These are phyloP conservation scores for Pseudanteris insignis DNA, from an alignment of 2,888 invertebrate species.

Conservation along the genomic window DNA sequence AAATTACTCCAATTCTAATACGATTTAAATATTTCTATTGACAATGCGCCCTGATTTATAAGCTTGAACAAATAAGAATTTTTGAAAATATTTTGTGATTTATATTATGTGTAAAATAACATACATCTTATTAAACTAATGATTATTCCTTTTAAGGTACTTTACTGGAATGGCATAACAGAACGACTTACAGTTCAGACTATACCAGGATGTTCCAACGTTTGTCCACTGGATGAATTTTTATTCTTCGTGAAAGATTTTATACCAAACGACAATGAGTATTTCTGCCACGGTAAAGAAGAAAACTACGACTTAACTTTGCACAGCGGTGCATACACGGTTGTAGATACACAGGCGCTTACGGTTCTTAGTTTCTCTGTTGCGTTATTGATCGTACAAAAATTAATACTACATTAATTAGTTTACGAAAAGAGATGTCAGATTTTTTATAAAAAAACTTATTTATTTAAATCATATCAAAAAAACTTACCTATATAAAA, in stretches of 20 bases:
- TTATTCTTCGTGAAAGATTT: slow-evolving; percentile 54
- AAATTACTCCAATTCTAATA: neutral
- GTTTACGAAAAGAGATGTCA: too few relatives aligned
- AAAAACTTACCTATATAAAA: too few relatives aligned
- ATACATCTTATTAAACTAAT: too few relatives aligned
- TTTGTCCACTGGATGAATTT: slow-evolving; percentile 63
- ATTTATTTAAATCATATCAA: neutral
- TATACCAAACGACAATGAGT: slow-evolving; percentile 56
- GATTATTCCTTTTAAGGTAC: too few relatives aligned
- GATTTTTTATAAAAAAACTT: too few relatives aligned
- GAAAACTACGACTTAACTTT: neutral
- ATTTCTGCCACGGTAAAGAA: slow-evolving; percentile 44
- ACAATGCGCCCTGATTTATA: too few relatives aligned
- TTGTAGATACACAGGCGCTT: slow-evolving; percentile 16
- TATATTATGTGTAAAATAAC: too few relatives aligned
- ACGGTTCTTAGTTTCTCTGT: slow-evolving; percentile 6
- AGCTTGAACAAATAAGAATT: too few relatives aligned
- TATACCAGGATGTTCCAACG: slow-evolving; percentile 61
- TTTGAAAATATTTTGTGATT: too few relatives aligned
- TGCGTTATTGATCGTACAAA: slow-evolving; percentile 6
- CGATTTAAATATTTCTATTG: too few relatives aligned
- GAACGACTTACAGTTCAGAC: slow-evolving; percentile 56
- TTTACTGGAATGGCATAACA: slow-evolving; percentile 61
- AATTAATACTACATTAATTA: slow-evolving; percentile 4
- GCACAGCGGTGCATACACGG: slow-evolving; percentile 15